A percentile compares a stretch with the other conserved stretches of the same genome.
phyloP scores from a whole-genome alignment of 2,113 vertebrate species.

The Rhipidura dahli region DNA sequence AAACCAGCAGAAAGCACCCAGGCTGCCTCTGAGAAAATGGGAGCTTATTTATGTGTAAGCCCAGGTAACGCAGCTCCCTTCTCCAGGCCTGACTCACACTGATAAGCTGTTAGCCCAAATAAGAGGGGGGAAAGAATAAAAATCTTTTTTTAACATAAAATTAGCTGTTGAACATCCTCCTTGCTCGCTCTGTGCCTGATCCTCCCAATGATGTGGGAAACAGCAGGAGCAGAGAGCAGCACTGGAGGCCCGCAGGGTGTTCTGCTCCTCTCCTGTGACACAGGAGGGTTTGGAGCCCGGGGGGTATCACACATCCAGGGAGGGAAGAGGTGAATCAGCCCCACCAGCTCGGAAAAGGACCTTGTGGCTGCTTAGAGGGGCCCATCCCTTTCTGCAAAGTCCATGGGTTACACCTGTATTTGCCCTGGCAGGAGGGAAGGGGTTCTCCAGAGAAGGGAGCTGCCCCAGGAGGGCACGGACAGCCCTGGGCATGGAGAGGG shows the following conservation, averaged over 20 bases:
- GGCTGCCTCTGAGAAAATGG: not conserved
- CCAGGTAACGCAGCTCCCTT: not conserved
- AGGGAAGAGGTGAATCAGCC: not conserved
- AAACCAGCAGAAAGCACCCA: not conserved
- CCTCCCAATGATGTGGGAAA: accelerated
- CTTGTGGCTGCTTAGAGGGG: accelerated
- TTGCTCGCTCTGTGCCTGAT: not conserved
- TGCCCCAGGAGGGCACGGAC: accelerated
- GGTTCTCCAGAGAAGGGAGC: not conserved
- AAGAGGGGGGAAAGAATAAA: not conserved
- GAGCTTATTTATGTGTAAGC: conserved; percentile 24
- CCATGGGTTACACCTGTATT: accelerated
- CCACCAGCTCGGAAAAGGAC: not conserved
- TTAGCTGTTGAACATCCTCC: conserved; percentile 5
- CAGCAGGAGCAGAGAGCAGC: not conserved
- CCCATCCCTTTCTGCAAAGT: not conserved
- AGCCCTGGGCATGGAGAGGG: not conserved
- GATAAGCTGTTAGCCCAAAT: conserved; percentile 29
- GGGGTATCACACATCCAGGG: accelerated
- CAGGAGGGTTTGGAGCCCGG: not conserved
- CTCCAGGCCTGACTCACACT: conserved; percentile 12
- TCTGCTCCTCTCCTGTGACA: not conserved
- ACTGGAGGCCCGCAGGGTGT: not conserved
- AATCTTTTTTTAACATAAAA: not conserved
- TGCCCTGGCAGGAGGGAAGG: accelerated